These are phyloP conservation scores for Bicyclus anynana DNA, from an alignment of 1,140 invertebrate species.

Conservation along the genomic window DNA sequence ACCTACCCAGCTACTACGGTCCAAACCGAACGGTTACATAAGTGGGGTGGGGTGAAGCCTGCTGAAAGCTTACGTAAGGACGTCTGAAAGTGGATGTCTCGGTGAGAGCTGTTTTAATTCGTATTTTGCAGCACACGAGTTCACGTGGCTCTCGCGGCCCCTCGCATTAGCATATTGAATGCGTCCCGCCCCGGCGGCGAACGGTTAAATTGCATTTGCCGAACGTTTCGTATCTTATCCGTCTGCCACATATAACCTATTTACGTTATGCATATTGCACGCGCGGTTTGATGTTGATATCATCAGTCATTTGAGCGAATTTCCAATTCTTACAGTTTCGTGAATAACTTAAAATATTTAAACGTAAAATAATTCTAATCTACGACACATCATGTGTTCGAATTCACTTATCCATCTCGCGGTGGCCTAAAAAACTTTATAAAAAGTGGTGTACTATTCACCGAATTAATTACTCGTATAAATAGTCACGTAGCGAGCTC, in stretches of 20 bases:
- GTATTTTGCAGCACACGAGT: conserved; percentile 12
- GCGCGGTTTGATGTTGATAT: too few species aligned
- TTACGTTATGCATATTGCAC: too few species aligned
- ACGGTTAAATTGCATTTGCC: conserved; percentile 17
- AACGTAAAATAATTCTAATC: too few species aligned
- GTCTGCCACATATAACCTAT: background rate
- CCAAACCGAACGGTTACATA: conserved; percentile 62
- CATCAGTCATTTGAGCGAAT: too few species aligned
- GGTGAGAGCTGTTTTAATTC: conserved; percentile 33
- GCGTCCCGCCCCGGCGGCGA: conserved; percentile 2
- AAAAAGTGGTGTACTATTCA: background rate
- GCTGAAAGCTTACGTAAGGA: conserved; percentile 66
- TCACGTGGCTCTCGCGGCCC: conserved; percentile 2
- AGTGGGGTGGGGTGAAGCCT: conserved; percentile 50
- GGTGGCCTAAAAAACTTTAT: background rate
- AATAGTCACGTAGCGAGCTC: background rate
- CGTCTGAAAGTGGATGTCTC: conserved; percentile 42
- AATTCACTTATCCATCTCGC: background rate
- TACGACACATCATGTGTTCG: too few species aligned
- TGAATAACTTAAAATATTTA: background rate
- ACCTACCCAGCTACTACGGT: conserved; percentile 9
- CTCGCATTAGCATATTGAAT: conserved; percentile 18
- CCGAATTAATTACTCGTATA: background rate
- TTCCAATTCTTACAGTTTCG: background rate
- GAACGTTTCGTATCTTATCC: background rate